A percentile compares a stretch with the other conserved stretches of the same genome.
Conservation (phyloP, 2,113 vertebrate genomes). For the Zingel zingel region DNA sequence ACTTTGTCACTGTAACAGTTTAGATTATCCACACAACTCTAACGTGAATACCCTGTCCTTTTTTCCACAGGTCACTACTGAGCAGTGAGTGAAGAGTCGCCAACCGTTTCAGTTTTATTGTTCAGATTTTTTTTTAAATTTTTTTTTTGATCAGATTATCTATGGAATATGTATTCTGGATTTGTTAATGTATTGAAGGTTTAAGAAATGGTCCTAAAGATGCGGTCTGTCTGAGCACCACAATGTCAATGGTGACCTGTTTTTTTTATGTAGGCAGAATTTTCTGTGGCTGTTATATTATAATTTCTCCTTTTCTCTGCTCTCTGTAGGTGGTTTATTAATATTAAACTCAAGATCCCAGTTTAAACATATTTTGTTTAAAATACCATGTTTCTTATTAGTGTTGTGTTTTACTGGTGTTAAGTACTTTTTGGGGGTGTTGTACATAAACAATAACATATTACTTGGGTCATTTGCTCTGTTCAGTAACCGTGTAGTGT, state of each 20-base stretch:
- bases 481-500: background rate
- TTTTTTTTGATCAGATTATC: slow-evolving; percentile 1
- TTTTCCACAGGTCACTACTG: slow-evolving; percentile 74
- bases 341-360: slow-evolving; percentile 25
- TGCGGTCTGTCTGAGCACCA: background rate
- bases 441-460: slow-evolving; percentile 55
- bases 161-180: slow-evolving; percentile 18
- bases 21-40: background rate
- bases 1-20: background rate
- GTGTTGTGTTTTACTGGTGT: slow-evolving; percentile 10
- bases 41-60: background rate
- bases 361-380: slow-evolving; percentile 38
- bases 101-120: slow-evolving; percentile 31
- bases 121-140: slow-evolving; percentile 31
- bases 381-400: slow-evolving; percentile 17
- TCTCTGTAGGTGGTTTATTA: slow-evolving; percentile 30
- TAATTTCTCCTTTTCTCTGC: slow-evolving; percentile 7
- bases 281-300: slow-evolving; percentile 18
- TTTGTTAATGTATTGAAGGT: slow-evolving; percentile 28
- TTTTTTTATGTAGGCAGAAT: slow-evolving; percentile 33
- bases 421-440: slow-evolving; percentile 17
- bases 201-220: slow-evolving; percentile 1
- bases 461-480: slow-evolving; percentile 17
- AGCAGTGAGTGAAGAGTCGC: slow-evolving; percentile 18
- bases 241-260: background rate